Base-by-base conservation (phyloP, 2,888 invertebrate species). In the Creontiades dilutus region DNA sequence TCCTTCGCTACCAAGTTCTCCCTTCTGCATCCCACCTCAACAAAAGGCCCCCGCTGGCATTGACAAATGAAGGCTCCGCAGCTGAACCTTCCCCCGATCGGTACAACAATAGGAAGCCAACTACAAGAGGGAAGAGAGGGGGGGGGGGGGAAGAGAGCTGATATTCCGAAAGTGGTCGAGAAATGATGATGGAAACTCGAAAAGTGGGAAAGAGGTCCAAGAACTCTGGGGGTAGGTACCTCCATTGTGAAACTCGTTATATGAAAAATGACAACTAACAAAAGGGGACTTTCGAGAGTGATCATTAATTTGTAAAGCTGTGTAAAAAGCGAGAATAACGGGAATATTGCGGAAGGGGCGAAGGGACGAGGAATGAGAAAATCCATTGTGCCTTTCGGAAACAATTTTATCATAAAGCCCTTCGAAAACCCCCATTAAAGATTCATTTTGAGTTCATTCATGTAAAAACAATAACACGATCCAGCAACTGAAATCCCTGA, bases 221-320 rank as follows among this genome's bases (percentile, higher is more conserved):
- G 16, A n/a, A 27, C 52, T 52, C 11, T 23, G 75, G 23, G 47
- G 37, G 37, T 37, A 37, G 37, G 37, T 46, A 57, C 68, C 86
- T 37, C 86, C 57, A 88, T 88, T 88, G 88, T 88, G 80, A 55
- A 88, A 88, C 88, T 88, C 88, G 88, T 88, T 88, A 88, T 88
- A 88, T 88, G 88, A 88, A 78, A 88, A 88, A 88, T 88, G 88
- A 88, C 88, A 88, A 88, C 78, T 88, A 88, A 88, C 88, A 88
- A 88, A 88, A 61, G 61, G 75, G 88, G 61, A 57, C 61, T 85
- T 85, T 85, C 85, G 85, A 46, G 37, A 37, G 88, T 88, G 88
- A 88, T 88, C 88, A 78, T 88, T 88, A 88, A 88, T 88, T 88
- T 88, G 88, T 88, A 88, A 88, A 88, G 88, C 88, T 88, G 88